These are phyloP conservation scores for Drosophila navojoa DNA, from an alignment of 1,140 invertebrate species.

Conservation along the genomic window DNA sequence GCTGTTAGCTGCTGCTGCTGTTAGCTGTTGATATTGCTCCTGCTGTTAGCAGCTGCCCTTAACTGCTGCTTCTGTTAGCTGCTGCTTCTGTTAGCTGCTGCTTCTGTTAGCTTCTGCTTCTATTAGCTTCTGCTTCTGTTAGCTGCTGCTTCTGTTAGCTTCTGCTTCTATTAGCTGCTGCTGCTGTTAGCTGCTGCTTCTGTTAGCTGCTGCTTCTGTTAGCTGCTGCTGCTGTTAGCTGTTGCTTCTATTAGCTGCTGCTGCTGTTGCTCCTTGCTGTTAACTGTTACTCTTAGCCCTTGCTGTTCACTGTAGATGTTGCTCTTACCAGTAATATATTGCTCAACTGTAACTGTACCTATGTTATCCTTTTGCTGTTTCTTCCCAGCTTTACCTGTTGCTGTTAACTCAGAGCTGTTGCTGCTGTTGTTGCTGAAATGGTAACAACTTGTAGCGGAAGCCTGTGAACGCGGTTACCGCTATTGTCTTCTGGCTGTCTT, in stretches of 20 bases:
- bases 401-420: not conserved
- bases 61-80: not conserved
- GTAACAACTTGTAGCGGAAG: conserved; percentile 66
- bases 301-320: not conserved
- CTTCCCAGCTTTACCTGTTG: not conserved
- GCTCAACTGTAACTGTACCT: no score
- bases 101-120: not conserved
- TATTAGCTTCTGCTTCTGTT: not conserved
- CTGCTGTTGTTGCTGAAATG: conserved; percentile 9
- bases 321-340: not conserved
- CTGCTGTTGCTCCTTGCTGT: not conserved
- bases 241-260: not conserved
- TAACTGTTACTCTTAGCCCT: not conserved
- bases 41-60: not conserved
- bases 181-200: not conserved
- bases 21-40: no score
- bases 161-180: not conserved
- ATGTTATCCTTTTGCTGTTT: not conserved
- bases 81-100: not conserved
- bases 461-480: conserved; percentile 39
- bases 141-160: not conserved
- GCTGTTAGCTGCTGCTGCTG: not conserved
- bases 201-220: not conserved
- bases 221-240: not conserved
- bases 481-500: conserved; percentile 67